Percentiles rank a stretch among this genome's conserved stretches.
phyloP scores from a whole-genome alignment of 2,888 invertebrate species.

The Piscicola geometra region DNA sequence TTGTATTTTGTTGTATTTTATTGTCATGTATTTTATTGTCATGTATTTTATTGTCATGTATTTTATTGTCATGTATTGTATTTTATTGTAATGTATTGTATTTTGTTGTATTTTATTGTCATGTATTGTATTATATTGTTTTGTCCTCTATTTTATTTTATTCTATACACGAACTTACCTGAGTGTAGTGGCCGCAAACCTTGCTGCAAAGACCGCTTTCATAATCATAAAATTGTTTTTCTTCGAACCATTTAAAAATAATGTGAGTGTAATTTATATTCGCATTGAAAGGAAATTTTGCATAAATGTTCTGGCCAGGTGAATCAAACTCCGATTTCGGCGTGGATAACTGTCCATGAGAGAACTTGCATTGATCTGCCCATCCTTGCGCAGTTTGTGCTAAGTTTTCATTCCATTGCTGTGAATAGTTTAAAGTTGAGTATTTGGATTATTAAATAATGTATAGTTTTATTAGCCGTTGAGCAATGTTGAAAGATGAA shows the following conservation, averaged over 20 bases:
- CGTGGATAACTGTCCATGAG: slow-evolving; percentile 20
- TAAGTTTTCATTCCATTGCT: slow-evolving; percentile 11
- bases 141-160: too few relatives aligned
- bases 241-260: slow-evolving; percentile 15
- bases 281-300: background rate
- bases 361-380: slow-evolving; percentile 9
- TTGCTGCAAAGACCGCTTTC: background rate
- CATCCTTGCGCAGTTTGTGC: slow-evolving; percentile 16
- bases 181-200: slow-evolving; percentile 31
- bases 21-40: too few relatives aligned
- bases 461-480: too few relatives aligned
- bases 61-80: too few relatives aligned
- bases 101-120: too few relatives aligned
- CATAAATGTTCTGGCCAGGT: slow-evolving; percentile 26
- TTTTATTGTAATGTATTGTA: too few relatives aligned
- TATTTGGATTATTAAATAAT: too few relatives aligned
- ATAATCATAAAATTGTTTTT: slow-evolving; percentile 7
- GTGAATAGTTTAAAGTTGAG: background rate
- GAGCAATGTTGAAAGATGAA: too few relatives aligned
- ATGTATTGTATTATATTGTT: too few relatives aligned
- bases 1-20: background rate
- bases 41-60: too few relatives aligned
- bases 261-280: slow-evolving; percentile 8
- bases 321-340: background rate
- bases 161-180: background rate